Percentiles rank a stretch among this genome's conserved stretches.
Conservation (phyloP, 2,797 vertebrate species). For the Gymnodraco acuticeps region DNA sequence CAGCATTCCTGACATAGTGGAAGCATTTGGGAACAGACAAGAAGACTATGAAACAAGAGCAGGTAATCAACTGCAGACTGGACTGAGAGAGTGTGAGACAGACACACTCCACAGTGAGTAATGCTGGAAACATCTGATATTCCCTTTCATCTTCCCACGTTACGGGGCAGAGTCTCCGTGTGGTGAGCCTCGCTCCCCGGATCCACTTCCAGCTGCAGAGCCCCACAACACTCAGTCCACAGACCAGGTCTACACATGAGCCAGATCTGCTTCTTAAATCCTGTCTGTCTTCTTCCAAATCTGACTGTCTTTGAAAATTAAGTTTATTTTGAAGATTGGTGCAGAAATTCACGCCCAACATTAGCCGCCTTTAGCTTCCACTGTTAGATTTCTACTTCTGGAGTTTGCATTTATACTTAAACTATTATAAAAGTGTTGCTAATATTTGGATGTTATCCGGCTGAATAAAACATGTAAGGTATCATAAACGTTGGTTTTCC, state of each 20-base stretch:
- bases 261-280: slow-evolving; percentile 50
- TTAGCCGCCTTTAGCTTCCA: too few relatives aligned
- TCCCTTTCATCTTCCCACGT: slow-evolving; percentile 77
- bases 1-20: slow-evolving; percentile 71
- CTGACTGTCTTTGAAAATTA: not conserved
- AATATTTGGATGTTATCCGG: too few relatives aligned
- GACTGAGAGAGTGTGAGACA: slow-evolving; percentile 42
- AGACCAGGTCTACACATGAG: slow-evolving; percentile 73
- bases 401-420: too few relatives aligned
- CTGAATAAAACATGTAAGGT: too few relatives aligned
- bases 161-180: slow-evolving; percentile 64
- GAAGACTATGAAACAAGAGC: slow-evolving; percentile 52
- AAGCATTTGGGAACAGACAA: slow-evolving; percentile 57
- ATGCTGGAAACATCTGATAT: slow-evolving; percentile 72
- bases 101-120: slow-evolving; percentile 56
- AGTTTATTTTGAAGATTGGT: too few relatives aligned
- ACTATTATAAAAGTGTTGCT: too few relatives aligned
- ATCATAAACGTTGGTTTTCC: too few relatives aligned
- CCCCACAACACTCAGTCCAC: slow-evolving; percentile 65
- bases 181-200: slow-evolving; percentile 66
- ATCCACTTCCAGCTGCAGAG: slow-evolving; percentile 76
- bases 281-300: slow-evolving; percentile 28
- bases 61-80: slow-evolving; percentile 66
- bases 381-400: too few relatives aligned
- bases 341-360: too few relatives aligned